Evolutionary conservation across 1,140 invertebrate species (phyloP).

Genomic region (Drosophila nigrodunni): DNA sequence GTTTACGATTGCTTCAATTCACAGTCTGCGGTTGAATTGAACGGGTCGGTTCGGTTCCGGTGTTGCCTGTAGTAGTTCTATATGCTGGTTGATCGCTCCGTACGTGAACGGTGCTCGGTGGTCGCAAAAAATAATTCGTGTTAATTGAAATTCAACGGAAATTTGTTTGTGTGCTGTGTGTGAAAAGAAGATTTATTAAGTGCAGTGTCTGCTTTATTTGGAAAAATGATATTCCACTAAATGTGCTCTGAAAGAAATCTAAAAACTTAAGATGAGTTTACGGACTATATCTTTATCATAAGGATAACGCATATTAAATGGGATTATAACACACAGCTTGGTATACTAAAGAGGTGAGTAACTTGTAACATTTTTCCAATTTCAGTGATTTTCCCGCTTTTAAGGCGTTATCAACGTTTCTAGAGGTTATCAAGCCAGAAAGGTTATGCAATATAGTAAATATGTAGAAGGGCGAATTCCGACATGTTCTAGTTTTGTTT

Average conservation of each 20-base stretch:
- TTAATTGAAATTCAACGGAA: conserved; percentile 48
- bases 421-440: conserved; percentile 48
- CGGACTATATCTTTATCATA: conserved; percentile 7
- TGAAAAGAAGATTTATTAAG: conserved; percentile 27
- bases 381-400: neutral
- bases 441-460: conserved; percentile 20
- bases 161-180: conserved; percentile 18
- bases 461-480: neutral
- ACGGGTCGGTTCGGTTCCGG: conserved; percentile 66
- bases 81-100: conserved; percentile 35
- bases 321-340: conserved; percentile 43
- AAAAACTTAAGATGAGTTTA: conserved; percentile 18
- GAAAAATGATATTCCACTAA: conserved; percentile 14
- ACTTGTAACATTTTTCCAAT: neutral
- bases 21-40: conserved; percentile 70
- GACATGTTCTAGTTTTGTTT: conserved; percentile 2
- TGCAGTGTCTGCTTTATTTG: conserved; percentile 26
- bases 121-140: conserved; percentile 35
- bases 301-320: conserved; percentile 63
- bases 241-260: neutral
- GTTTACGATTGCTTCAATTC: conserved; percentile 58
- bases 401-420: conserved; percentile 13
- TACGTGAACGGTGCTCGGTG: conserved; percentile 12
- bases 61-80: conserved; percentile 19
- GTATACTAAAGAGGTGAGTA: conserved; percentile 59